Percentiles rank a stretch among this genome's conserved stretches.
Conservation (phyloP, 2,888 invertebrate genomes). For the Rhamphomyia laevipes region DNA sequence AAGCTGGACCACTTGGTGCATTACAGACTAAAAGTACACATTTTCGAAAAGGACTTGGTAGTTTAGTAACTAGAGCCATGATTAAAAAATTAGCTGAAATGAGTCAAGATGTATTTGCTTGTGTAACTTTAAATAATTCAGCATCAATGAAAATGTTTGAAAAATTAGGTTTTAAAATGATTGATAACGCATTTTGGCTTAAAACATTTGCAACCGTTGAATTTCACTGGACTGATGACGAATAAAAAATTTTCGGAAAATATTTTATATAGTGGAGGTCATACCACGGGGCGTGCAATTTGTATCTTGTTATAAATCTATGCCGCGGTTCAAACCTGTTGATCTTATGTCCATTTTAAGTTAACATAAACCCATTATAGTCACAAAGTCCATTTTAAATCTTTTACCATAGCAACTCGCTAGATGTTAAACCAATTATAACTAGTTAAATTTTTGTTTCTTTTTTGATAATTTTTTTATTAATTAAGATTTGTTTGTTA, state of each 20-base stretch:
- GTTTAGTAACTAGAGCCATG: slow-evolving; percentile 19
- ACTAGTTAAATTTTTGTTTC: no score
- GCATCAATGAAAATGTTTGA: slow-evolving; percentile 22
- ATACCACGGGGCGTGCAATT: no score
- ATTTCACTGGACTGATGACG: slow-evolving; percentile 5
- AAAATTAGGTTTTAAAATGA: slow-evolving; percentile 22
- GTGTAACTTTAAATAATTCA: slow-evolving; percentile 20
- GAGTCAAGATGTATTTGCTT: slow-evolving; percentile 24
- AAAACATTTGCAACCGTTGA: slow-evolving; percentile 3
- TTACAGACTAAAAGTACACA: slow-evolving; percentile 24
- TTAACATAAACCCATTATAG: no score
- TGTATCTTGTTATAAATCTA: no score
- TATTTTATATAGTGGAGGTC: no score
- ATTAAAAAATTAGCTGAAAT: slow-evolving; percentile 20
- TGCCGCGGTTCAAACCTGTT: no score
- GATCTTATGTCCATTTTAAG: no score
- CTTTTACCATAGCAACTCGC: no score
- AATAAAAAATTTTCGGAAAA: background rate
- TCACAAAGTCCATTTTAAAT: no score
- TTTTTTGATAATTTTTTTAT: no score
- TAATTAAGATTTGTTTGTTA: no score
- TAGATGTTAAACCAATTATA: no score
- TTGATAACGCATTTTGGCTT: slow-evolving; percentile 14
- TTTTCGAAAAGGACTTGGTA: slow-evolving; percentile 23
- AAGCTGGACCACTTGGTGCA: slow-evolving; percentile 18